Conservation (phyloP, 2,113 vertebrate genomes). For the Lasiurus cinereus region DNA sequence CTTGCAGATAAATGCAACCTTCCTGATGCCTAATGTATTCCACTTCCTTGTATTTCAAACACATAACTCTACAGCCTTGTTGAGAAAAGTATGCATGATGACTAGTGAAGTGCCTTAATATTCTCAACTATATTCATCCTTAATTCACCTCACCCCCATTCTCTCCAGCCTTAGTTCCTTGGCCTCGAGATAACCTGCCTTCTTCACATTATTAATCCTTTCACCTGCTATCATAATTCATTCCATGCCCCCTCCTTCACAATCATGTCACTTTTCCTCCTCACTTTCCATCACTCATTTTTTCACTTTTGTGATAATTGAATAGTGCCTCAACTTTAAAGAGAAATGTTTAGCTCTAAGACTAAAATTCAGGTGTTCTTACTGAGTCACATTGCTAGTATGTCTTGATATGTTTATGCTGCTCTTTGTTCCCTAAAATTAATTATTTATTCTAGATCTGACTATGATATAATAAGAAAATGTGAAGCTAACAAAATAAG, state of each 20-base stretch:
- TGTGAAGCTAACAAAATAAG: slow-evolving; percentile 66
- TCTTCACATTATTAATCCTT: not conserved
- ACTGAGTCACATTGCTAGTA: not conserved
- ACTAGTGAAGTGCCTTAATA: not conserved
- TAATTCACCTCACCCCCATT: not conserved
- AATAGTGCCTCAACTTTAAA: not conserved
- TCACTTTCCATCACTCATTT: not conserved
- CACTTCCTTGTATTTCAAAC: not conserved
- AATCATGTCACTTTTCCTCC: not conserved
- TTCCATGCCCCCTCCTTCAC: not conserved
- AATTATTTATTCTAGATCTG: slow-evolving; percentile 73
- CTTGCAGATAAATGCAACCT: not conserved
- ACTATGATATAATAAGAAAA: not conserved
- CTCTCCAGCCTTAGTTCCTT: not conserved
- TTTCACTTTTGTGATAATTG: not conserved
- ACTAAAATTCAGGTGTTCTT: slow-evolving; percentile 20
- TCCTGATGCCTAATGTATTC: not conserved
- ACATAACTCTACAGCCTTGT: not conserved
- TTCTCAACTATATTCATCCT: not conserved
- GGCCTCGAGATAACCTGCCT: not conserved
- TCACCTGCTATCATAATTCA: not conserved
- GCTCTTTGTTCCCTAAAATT: slow-evolving; percentile 66
- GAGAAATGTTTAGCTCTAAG: not conserved
- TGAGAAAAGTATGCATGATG: not conserved
- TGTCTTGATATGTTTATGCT: slow-evolving; percentile 57